These are phyloP conservation scores for Tetheella fluctuosa DNA, from an alignment of 2,888 invertebrate genomes.

Conservation along the genomic window DNA sequence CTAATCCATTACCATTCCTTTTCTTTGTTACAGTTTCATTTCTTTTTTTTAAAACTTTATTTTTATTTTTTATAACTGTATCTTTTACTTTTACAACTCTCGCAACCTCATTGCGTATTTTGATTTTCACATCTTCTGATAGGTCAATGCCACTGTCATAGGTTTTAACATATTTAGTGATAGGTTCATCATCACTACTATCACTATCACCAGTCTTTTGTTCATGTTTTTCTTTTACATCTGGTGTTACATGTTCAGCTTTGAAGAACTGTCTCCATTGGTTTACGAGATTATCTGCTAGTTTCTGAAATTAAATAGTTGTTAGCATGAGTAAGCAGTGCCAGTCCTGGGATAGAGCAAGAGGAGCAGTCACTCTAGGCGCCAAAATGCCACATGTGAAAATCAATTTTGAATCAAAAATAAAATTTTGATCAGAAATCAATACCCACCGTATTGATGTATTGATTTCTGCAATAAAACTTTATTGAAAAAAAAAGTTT, in stretches of 20 bases:
- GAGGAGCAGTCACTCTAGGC: no score
- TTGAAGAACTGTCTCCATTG: constrained; percentile 58
- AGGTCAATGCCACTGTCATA: constrained; percentile 60
- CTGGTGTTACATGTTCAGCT: constrained; percentile 39
- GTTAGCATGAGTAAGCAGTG: neutral
- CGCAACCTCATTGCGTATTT: constrained; percentile 57
- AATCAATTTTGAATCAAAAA: no score
- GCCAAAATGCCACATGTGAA: neutral
- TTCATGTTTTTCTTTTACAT: constrained; percentile 14
- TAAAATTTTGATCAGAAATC: no score
- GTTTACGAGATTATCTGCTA: constrained; percentile 54
- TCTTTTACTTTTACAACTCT: constrained; percentile 43
- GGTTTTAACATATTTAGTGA: constrained; percentile 64
- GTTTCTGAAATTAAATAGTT: constrained; percentile 47
- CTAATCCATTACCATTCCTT: constrained; percentile 19
- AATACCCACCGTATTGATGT: no score
- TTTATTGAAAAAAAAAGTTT: no score
- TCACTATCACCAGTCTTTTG: constrained; percentile 22
- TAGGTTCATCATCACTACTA: constrained; percentile 73
- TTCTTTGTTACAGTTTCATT: constrained; percentile 24
- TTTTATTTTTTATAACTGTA: constrained; percentile 23
- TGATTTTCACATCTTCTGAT: constrained; percentile 58
- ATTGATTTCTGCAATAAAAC: no score
- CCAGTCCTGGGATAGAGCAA: no score
- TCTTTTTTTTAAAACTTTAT: constrained; percentile 22